Base-by-base conservation (phyloP, 2,888 invertebrate genomes). In the Phengaris alcon region DNA sequence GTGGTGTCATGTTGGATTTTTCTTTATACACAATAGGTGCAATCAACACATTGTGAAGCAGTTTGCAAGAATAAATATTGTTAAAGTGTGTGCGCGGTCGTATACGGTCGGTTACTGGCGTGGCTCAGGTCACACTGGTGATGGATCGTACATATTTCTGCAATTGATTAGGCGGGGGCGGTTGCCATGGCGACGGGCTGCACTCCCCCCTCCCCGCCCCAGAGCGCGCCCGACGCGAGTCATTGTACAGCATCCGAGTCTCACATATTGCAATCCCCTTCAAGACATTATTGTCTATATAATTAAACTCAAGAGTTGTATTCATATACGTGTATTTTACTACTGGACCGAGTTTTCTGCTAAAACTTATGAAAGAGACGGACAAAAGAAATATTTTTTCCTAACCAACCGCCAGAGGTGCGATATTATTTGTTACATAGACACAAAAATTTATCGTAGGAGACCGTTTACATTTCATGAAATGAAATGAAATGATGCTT, bases 111-210 rank as follows among this genome's bases (percentile, higher is more conserved):
- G 72, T 72, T 54, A 72, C 72, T 72, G 54, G 52, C 72, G 78
- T 12, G 78, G 86, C 6, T 77, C 88, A 35, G 12, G 75, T 77
- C 82, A 76, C 15, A 76, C 70, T 85, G 90, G 91, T 87, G 83
- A 88, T 87, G 85, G 88, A 78, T 86, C 88, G 90, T 93, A 93
- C 93, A 93, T 93, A 93, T 93, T 93, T 93, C 93, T 93, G 93
- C 93, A 93, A 93, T 93, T 93, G 93, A 93, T 93, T 93, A 93
- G 93, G 89, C 90, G 90, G 91, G 93, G 91, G 88, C 89, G 91
- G 93, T 93, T 85, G 88, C 88, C 87, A 91, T 92, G 89, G 86
- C 83, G 83, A 91, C 91, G 81, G 80, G 81, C 81, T 82, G 82
- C 82, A 80, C 79, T 79, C 77, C 85, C 86, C 83, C 82, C 83